Conservation (phyloP, 2,888 invertebrate genomes). For the Theretra japonica region DNA sequence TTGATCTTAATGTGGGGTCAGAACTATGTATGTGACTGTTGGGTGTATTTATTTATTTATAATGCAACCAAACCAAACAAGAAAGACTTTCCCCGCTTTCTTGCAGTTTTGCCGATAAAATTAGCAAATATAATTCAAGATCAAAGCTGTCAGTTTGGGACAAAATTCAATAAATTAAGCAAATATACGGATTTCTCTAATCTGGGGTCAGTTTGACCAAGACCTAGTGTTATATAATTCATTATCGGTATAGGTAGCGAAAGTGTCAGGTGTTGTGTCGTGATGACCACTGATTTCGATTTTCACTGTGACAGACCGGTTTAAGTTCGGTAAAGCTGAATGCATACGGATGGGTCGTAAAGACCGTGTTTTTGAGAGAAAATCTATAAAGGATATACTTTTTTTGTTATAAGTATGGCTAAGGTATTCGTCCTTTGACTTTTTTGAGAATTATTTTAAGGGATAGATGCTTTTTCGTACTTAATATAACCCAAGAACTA, state of each 20-base stretch:
- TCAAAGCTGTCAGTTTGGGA: background rate
- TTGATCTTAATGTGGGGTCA: too few species aligned
- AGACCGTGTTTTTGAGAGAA: background rate
- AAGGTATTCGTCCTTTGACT: too few species aligned
- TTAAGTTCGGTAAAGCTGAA: slow-evolving; percentile 33
- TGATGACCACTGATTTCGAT: slow-evolving; percentile 58
- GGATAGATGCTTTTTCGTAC: too few species aligned
- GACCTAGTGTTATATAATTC: slow-evolving; percentile 71
- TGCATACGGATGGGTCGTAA: background rate
- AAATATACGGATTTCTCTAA: slow-evolving; percentile 50
- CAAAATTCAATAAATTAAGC: slow-evolving; percentile 6
- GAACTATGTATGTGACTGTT: too few species aligned
- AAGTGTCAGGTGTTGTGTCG: slow-evolving; percentile 67
- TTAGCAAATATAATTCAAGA: slow-evolving; percentile 22
- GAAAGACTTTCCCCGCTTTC: slow-evolving; percentile 18
- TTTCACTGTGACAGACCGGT: slow-evolving; percentile 71
- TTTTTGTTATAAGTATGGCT: background rate
- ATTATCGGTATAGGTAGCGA: slow-evolving; percentile 57
- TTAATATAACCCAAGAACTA: too few species aligned
- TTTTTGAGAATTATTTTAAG: too few species aligned
- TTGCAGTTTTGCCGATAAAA: background rate
- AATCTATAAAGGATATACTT: background rate
- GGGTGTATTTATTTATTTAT: too few species aligned
- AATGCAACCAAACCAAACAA: background rate
- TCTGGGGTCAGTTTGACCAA: slow-evolving; percentile 67